phyloP scores from a whole-genome alignment of 2,797 vertebrate genomes.

The Acipenser transmontanus region DNA sequence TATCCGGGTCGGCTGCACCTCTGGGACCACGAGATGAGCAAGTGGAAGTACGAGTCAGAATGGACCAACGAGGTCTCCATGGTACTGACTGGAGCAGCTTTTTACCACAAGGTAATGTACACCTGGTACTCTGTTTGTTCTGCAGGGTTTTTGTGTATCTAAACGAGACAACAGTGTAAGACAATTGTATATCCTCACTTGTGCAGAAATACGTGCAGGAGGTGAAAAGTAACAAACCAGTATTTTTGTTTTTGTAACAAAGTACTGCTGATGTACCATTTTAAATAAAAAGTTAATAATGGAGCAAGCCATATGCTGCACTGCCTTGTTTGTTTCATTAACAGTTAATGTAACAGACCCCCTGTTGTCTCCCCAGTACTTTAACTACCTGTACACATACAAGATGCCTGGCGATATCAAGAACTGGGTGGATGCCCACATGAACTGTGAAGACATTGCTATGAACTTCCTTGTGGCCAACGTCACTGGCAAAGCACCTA shows the following conservation, averaged over 20 bases:
- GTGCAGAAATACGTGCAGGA: no score
- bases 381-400: slow-evolving; percentile 96
- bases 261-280: no score
- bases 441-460: slow-evolving; percentile 98
- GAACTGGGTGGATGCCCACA: slow-evolving; percentile 98
- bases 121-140: no score
- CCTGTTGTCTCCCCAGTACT: slow-evolving; percentile 69
- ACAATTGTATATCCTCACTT: no score
- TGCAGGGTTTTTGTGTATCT: no score
- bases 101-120: slow-evolving; percentile 88
- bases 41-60: slow-evolving; percentile 98
- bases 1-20: slow-evolving; percentile 94
- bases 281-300: no score
- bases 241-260: no score
- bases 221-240: no score
- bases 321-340: no score
- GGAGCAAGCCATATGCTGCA: no score
- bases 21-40: slow-evolving; percentile 97
- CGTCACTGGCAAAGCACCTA: slow-evolving; percentile 93
- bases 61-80: slow-evolving; percentile 99
- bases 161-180: no score
- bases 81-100: slow-evolving; percentile 95
- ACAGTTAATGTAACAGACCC: background rate
- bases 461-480: slow-evolving; percentile 98
- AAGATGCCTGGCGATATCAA: slow-evolving; percentile 99